Conservation (phyloP, 2,113 vertebrate species). For the Alaudala cheleensis region DNA sequence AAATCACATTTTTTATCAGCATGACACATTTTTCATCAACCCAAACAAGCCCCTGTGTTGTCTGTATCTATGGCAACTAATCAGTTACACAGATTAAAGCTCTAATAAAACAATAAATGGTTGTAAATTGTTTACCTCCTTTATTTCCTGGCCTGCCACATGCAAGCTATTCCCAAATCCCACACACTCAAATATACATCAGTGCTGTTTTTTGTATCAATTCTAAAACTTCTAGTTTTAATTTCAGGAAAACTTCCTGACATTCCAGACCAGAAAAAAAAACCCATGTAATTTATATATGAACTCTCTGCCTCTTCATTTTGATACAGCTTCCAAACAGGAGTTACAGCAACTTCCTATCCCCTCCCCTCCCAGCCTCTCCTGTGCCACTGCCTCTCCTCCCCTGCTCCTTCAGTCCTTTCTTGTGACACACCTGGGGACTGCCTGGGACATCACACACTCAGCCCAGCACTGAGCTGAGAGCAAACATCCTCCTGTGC, state of each 20-base stretch:
- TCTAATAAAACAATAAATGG: constrained; percentile 58
- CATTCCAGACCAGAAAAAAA: neutral
- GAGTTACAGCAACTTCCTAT: neutral
- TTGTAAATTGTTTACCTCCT: constrained; percentile 61
- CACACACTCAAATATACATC: neutral
- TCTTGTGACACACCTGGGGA: neutral
- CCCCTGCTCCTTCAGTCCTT: neutral
- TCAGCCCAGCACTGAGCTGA: neutral
- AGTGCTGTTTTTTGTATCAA: neutral
- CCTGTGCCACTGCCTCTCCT: neutral
- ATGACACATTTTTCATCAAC: constrained; percentile 56
- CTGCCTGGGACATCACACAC: too few relatives aligned
- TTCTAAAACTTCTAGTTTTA: neutral
- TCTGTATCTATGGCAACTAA: constrained; percentile 72
- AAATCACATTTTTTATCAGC: constrained; percentile 25
- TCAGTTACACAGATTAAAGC: constrained; percentile 60
- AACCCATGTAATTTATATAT: neutral
- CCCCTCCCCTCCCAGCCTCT: neutral
- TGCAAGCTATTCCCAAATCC: neutral
- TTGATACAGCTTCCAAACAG: neutral
- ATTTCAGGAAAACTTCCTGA: neutral
- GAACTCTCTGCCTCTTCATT: neutral
- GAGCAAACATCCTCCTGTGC: neutral
- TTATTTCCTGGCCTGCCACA: constrained; percentile 45
- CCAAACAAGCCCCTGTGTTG: constrained; percentile 60